Conservation (phyloP, 2,888 invertebrate species). For the Lepidochrysops patricia region DNA sequence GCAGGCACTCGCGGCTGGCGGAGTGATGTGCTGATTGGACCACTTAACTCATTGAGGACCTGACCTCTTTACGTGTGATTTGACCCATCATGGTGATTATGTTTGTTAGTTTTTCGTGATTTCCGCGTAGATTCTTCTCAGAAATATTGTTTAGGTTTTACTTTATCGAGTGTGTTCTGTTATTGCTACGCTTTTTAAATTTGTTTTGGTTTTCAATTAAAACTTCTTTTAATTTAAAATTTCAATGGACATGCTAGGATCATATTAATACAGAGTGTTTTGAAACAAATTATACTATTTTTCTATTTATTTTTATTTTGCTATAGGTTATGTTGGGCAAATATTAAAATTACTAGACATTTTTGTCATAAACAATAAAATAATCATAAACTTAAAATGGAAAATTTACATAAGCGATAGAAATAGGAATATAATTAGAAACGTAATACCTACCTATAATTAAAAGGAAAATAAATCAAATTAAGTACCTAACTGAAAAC, state of each 20-base stretch:
- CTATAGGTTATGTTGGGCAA: too few species aligned
- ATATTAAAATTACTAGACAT: neutral
- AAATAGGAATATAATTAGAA: neutral
- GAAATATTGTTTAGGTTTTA: neutral
- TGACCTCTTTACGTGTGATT: constrained; percentile 23
- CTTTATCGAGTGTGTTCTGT: neutral
- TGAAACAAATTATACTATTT: too few species aligned
- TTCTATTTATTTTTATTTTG: too few species aligned
- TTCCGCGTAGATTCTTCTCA: neutral
- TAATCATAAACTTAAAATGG: neutral
- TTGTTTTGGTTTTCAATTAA: too few species aligned
- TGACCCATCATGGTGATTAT: constrained; percentile 45
- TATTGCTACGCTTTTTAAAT: too few species aligned
- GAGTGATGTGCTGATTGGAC: constrained; percentile 52
- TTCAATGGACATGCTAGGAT: too few species aligned
- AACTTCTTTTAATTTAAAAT: too few species aligned
- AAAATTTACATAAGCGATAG: neutral
- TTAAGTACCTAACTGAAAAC: too few species aligned
- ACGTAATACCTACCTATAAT: too few species aligned
- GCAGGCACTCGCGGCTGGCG: constrained; percentile 38
- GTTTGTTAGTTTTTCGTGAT: constrained; percentile 14
- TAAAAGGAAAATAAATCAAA: too few species aligned
- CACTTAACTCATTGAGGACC: constrained; percentile 47
- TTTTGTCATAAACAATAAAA: neutral
- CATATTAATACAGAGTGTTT: too few species aligned